Percentiles rank a stretch among this genome's conserved stretches.
Evolutionary conservation across 2,797 vertebrate genomes (phyloP).

Genomic region (Karalla daura): DNA sequence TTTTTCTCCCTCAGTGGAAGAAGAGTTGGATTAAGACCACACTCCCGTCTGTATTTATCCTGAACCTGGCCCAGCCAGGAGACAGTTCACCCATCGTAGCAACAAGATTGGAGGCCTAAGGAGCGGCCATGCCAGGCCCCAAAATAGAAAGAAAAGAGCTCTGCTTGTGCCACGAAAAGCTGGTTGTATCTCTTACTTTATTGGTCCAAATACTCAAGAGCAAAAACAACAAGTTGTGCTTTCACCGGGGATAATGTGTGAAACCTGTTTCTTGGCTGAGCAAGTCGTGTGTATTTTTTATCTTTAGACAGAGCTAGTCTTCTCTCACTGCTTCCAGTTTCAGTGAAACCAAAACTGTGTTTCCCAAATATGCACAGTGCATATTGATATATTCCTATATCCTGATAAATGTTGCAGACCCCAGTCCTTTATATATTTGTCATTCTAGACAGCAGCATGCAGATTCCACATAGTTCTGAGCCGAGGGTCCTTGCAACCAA

Average conservation of each 20-base stretch:
- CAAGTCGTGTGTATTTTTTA: too few relatives aligned
- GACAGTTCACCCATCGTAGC: too few relatives aligned
- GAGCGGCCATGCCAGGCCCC: too few relatives aligned
- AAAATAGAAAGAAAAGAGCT: too few relatives aligned
- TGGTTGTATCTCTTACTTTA: not conserved
- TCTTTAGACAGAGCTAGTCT: not conserved
- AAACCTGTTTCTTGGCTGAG: not conserved
- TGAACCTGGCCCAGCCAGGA: not conserved
- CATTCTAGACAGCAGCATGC: conserved; percentile 15
- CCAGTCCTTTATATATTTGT: conserved; percentile 26
- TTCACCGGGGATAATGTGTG: too few relatives aligned
- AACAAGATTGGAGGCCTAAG: not conserved
- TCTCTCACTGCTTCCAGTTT: not conserved
- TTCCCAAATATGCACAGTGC: not conserved
- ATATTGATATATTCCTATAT: not conserved
- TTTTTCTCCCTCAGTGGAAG: not conserved
- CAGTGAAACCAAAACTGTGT: not conserved
- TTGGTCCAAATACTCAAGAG: not conserved
- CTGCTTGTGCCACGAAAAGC: not conserved
- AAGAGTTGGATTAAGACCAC: not conserved
- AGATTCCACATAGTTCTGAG: conserved; percentile 51
- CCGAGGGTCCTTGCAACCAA: conserved; percentile 66
- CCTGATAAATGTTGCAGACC: not conserved
- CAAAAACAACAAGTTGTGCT: not conserved
- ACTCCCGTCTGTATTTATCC: not conserved